A percentile compares a stretch with the other conserved stretches of the same genome.
Conservation (phyloP, 1,140 invertebrate genomes). For the Aphidius gifuensis region DNA sequence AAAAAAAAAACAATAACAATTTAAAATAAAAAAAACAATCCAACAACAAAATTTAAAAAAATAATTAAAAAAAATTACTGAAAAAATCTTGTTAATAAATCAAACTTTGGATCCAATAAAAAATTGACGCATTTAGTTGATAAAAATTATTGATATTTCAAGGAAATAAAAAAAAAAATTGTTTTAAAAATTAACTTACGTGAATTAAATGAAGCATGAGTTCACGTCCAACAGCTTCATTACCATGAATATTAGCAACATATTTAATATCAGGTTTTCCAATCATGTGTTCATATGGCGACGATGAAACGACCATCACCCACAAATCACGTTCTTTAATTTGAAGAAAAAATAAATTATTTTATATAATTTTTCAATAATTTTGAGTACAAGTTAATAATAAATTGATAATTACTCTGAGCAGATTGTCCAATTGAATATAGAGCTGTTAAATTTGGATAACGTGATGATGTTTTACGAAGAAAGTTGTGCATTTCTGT, state of each 20-base stretch:
- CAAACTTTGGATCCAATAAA: too few species aligned
- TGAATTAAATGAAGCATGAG: conserved; percentile 83
- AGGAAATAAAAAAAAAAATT: background rate
- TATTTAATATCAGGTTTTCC: conserved; percentile 91
- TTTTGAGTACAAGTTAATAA: too few species aligned
- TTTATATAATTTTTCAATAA: background rate
- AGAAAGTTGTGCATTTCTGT: conserved; percentile 82
- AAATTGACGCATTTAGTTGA: too few species aligned
- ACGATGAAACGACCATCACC: conserved; percentile 91
- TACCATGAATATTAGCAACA: conserved; percentile 88
- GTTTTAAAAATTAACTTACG: conserved; percentile 52
- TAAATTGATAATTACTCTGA: conserved; percentile 63
- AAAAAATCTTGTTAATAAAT: too few species aligned
- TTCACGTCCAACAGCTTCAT: conserved; percentile 85
- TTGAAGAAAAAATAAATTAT: conserved; percentile 11
- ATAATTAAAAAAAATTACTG: background rate
- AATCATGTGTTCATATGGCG: conserved; percentile 85
- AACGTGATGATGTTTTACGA: conserved; percentile 71
- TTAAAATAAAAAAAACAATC: background rate
- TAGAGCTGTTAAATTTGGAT: conserved; percentile 80
- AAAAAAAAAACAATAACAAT: too few species aligned
- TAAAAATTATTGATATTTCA: conserved; percentile 8
- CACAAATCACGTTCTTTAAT: conserved; percentile 81
- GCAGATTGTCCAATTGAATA: conserved; percentile 93
- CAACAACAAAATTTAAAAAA: conserved; percentile 29